Conservation (phyloP, 2,888 invertebrate genomes). For the Chydorus sphaericus region DNA sequence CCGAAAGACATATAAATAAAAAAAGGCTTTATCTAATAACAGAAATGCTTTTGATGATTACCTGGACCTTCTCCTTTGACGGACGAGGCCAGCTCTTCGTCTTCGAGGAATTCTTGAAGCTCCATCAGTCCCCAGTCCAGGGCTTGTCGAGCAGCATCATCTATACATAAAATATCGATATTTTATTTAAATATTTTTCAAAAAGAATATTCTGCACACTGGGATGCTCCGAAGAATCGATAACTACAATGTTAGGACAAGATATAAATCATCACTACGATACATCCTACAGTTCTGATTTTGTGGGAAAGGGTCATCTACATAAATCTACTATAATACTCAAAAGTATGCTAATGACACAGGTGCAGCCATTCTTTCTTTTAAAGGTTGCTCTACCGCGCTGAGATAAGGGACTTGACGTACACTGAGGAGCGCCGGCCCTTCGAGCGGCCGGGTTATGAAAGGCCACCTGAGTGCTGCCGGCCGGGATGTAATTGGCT, state of each 20-base stretch:
- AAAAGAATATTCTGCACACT: not conserved
- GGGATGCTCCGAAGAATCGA: not conserved
- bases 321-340: too few species aligned
- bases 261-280: too few species aligned
- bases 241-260: not conserved
- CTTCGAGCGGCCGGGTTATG: constrained; percentile 7
- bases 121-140: constrained; percentile 23
- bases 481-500: constrained; percentile 6
- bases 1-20: too few species aligned
- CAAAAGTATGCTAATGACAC: too few species aligned
- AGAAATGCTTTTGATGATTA: constrained; percentile 22
- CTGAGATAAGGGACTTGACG: too few species aligned
- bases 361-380: too few species aligned
- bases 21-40: too few species aligned
- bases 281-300: too few species aligned
- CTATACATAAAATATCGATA: not conserved
- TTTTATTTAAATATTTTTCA: not conserved
- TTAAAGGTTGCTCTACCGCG: too few species aligned
- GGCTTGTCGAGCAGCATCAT: constrained; percentile 13
- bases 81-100: constrained; percentile 27
- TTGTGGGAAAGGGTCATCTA: too few species aligned
- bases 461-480: constrained; percentile 14
- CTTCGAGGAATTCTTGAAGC: constrained; percentile 29
- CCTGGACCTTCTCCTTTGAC: constrained; percentile 26
- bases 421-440: not conserved